These are phyloP conservation scores for Eidolon helvum DNA, from an alignment of 2,113 vertebrate species.

Conservation along the genomic window DNA sequence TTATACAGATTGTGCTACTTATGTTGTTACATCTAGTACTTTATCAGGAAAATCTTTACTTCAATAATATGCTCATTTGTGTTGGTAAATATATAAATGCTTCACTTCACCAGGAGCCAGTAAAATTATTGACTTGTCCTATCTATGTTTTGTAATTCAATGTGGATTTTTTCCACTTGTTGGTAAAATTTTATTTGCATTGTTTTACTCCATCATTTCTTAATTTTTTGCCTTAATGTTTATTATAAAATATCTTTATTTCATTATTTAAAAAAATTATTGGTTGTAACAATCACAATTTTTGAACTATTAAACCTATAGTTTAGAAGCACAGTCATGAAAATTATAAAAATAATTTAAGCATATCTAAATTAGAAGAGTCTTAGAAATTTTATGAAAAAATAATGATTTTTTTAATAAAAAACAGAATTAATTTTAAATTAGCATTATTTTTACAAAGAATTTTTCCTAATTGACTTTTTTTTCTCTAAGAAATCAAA, in stretches of 20 bases:
- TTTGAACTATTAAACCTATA: neutral
- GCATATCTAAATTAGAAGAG: constrained; percentile 5
- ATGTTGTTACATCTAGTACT: neutral
- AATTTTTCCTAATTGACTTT: neutral
- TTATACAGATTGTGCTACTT: neutral
- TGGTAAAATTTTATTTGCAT: neutral
- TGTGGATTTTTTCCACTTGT: neutral
- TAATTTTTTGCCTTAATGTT: neutral
- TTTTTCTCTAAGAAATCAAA: neutral
- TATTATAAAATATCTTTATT: neutral
- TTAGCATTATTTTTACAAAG: neutral
- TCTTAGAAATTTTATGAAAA: neutral
- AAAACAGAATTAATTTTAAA: neutral
- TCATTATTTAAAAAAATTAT: neutral
- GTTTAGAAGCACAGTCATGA: neutral
- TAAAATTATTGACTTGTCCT: neutral
- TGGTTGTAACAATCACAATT: neutral
- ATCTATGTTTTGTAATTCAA: neutral
- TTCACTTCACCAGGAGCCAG: neutral
- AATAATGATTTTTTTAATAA: neutral
- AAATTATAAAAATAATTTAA: constrained; percentile 13
- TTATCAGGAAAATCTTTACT: neutral
- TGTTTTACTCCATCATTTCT: neutral
- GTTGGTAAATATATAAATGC: neutral
- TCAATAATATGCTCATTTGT: neutral